Evolutionary conservation across 2,888 invertebrate genomes (phyloP), one percentile per base, ranked within the genome.

Genomic region (Ectemnius lituratus): DNA sequence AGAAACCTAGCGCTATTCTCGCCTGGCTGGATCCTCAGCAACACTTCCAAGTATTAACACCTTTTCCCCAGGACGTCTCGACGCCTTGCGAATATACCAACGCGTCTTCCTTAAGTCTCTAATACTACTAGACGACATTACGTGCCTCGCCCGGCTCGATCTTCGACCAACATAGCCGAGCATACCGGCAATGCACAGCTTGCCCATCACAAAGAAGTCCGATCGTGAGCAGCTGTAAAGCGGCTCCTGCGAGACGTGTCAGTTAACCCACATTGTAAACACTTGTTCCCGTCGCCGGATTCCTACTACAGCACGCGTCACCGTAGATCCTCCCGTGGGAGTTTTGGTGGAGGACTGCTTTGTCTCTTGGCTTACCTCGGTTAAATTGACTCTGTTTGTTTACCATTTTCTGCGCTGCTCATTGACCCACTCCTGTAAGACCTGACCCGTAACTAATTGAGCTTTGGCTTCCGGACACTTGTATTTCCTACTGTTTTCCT

Each of bases 1-100:
- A 58, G 23, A 59, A 49, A 79, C 79, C 82, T 75, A 84, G 79
- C 37, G 2, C 37, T 8, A 81, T 78, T 85, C 85, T 83, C 77
- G 82, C 81, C 79, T 79, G 67, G 79, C 4, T 23, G 76, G 79
- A 82, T 75, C 78, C 76, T 75, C 70, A 69, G 71, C 75, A 60
- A 62, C 73, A 75, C 77, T 79, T 74, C 73, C 67, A 76, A 64
- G 83, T 79, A 78, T 82, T 83, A 71, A 74, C 47, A 37, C 37
- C 45, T 56, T 66, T 70, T 69, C 72, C 69, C 75, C 72, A 49
- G 23, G 60, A 62, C 61, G 71, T 70, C 70, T 47, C 18, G 16
- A 49, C 20, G 16, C 45, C 56, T 62, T 63, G 70, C 62, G 65
- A 62, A 63, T 20, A 46, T 66, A 57, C 57, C 69, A 47, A 63